Evolutionary conservation across 1,140 invertebrate species (phyloP), one percentile per base, ranked within the genome.

Genomic region (Eufriesea mexicana): DNA sequence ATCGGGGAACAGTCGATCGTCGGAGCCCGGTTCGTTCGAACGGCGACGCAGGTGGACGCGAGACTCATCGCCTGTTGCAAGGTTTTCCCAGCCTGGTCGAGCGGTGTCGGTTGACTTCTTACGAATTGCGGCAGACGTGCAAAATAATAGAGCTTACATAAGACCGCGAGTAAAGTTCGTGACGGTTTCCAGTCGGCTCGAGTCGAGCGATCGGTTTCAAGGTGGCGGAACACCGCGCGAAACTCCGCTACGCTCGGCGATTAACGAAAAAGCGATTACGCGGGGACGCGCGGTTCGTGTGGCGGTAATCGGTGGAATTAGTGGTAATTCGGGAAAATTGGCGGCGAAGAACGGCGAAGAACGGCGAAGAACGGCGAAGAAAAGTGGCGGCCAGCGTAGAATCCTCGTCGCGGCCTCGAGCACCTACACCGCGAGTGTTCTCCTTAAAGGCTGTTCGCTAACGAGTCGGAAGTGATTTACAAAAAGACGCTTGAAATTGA

Each of bases 61-160:
- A 12, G n/a, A 12, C 25, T 8, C 28, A 23, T 35, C 51, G 51
- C 14, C 6, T 54, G 59, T 84, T 70, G 72, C 49, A 74, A 79
- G 18, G 28, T 71, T 72, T 84, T 59, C 18, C 10, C 10, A 66
- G 4, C 23, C 51, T 47, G 42, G 14, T 5, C 45, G 9, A 25
- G 25, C 49, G 78, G 87, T 25, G 66, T 9, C 77, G 84, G 23
- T 45, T 16, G 23, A 47, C 86, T 86, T 89, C 86, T 79, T 71
- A 79, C 87, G 67, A 90, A 76, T 84, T 84, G 85, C 87, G 83
- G 87, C 89, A 87, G 86, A 84, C 87, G 83, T 72, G 86, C 83
- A 91, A 91, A 91, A 91, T 92, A 91, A 92, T 91, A 90, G 85
- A 79, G 55, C 70, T 92, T 90, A 91, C 86, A 82, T 91, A 92